Base-by-base conservation (phyloP, 2,797 vertebrate species). In the Tragopan temminckii region DNA sequence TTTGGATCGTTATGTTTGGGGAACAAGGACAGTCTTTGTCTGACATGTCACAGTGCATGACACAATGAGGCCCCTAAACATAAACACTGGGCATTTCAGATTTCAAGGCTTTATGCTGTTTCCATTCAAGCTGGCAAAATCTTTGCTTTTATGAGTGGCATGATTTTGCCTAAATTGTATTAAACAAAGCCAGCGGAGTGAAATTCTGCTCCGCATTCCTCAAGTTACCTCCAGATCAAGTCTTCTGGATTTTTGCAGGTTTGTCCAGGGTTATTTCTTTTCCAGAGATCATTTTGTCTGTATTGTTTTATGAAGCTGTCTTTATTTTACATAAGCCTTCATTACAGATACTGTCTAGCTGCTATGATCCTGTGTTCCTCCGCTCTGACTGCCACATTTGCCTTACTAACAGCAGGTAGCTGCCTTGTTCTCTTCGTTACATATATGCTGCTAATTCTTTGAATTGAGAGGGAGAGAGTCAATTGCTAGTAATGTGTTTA, bases 401-500 rank as follows among this genome's bases (percentile, higher is more conserved):
- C 50, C 7, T 88, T 76, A 27, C 13, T 75, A 48, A 53, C 40
- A 61, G 53, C 79, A 93, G 79, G 71, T 93, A 84, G 27, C 88
- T 80, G 63, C 68, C 83, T 81, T 40, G 0, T 84, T 93, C 58
- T 59, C n/a, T 77, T 90, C 68, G 55, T 70, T 66, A 79, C 42
- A 59, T 64, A 78, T 50, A 29, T 66, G 52, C 72, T 87, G 61
- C 74, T 93, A 95, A 72, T 68, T 91, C 80, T 74, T 71, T 67
- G 80, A 80, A 4, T 52, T 61, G 50, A 63, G 66, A 74, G 69
- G 58, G 35, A 80, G 71, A 42, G 69, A 89, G 9, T 87, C 68
- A 75, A 3, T 80, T 84, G 64, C 59, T 52, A 90, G 79, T 86
- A 93, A 59, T 61, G 80, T 91, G 91, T 88, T 86, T 89, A 89